Conservation (phyloP, 2,113 vertebrate genomes). For the Muscicapa adusta region DNA sequence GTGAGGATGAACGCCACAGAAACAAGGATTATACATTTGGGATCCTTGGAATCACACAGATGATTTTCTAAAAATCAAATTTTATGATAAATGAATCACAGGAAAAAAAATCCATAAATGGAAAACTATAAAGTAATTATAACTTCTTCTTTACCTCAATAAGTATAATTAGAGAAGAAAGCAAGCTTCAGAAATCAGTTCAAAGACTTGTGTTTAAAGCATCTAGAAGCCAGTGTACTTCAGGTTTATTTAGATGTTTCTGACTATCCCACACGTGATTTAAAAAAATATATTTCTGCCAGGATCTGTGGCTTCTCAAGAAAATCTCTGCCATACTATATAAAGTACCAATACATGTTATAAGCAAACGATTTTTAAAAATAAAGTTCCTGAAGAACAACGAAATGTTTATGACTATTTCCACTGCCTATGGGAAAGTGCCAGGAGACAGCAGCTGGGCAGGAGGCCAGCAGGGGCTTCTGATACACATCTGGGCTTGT, state of each 20-base stretch:
- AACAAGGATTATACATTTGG: neutral
- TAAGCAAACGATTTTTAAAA: neutral
- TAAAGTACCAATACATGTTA: neutral
- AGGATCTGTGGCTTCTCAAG: neutral
- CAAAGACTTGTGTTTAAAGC: neutral
- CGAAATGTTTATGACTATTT: neutral
- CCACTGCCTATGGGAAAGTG: neutral
- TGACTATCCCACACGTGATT: neutral
- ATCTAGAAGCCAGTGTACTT: neutral
- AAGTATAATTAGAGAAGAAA: neutral
- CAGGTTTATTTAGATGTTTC: neutral
- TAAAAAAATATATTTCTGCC: neutral
- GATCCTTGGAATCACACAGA: neutral
- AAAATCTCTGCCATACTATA: neutral
- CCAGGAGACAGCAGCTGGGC: slow-evolving; percentile 9
- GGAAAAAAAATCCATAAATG: neutral
- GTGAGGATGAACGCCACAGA: neutral
- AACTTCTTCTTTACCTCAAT: neutral
- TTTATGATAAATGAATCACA: neutral
- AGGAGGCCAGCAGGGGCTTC: slow-evolving; percentile 23
- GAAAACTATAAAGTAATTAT: neutral
- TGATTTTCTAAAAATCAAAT: neutral
- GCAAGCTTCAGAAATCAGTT: neutral
- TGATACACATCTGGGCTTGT: slow-evolving; percentile 52
- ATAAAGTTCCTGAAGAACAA: neutral